A percentile compares a stretch with the other conserved stretches of the same genome.
Conservation (phyloP, 2,113 vertebrate species). For the Sminthopsis crassicaudata region DNA sequence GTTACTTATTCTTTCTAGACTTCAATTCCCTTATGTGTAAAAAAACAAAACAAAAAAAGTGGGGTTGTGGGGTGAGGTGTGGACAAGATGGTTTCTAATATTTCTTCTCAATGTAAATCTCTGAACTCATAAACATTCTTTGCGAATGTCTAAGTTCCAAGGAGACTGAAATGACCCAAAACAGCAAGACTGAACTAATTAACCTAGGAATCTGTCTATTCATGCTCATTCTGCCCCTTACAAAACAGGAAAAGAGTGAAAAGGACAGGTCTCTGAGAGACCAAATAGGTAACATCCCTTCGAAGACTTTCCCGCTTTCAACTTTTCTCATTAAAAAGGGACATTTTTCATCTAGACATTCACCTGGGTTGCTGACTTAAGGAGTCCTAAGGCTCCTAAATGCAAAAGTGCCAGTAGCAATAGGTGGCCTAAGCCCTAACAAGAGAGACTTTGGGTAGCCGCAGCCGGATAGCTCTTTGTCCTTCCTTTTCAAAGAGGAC, state of each 20-base stretch:
- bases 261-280: neutral
- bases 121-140: slow-evolving; percentile 17
- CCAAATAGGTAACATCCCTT: slow-evolving; percentile 17
- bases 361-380: neutral
- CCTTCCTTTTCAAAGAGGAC: too few species aligned
- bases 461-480: too few species aligned
- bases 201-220: neutral
- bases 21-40: neutral
- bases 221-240: neutral
- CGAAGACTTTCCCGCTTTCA: neutral
- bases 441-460: neutral
- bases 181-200: neutral
- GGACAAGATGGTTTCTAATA: neutral
- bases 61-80: neutral
- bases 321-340: slow-evolving; percentile 50
- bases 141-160: neutral
- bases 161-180: neutral
- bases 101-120: neutral
- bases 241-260: neutral
- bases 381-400: neutral
- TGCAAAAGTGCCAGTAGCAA: neutral
- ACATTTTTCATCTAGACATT: slow-evolving; percentile 18
- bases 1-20: neutral
- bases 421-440: neutral
- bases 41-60: neutral